phyloP scores from a whole-genome alignment of 2,797 vertebrate genomes.

The Oophaga sylvatica region DNA sequence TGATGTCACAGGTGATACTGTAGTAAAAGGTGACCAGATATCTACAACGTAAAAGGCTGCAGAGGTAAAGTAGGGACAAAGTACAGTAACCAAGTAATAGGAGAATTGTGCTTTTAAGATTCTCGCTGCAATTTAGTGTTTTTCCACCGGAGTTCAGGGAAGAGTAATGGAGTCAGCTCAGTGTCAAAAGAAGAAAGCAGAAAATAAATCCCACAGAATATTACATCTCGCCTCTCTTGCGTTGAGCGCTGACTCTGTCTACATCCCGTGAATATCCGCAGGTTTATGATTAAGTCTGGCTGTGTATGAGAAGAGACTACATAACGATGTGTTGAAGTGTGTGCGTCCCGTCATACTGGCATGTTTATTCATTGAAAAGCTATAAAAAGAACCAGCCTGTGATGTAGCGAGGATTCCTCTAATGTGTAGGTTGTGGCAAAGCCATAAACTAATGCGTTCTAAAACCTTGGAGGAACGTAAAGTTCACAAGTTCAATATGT shows the following conservation, averaged over 20 bases:
- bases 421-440: not conserved
- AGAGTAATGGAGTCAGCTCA: not conserved
- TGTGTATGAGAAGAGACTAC: not conserved
- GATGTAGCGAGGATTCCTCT: not conserved
- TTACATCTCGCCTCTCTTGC: slow-evolving; percentile 4
- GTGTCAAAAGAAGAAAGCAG: not conserved
- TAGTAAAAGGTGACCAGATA: not conserved
- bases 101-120: not conserved
- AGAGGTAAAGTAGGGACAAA: not conserved
- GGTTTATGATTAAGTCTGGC: not conserved
- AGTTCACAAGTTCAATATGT: not conserved
- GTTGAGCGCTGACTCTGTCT: not conserved
- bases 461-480: not conserved
- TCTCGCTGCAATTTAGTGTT: not conserved
- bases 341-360: slow-evolving; percentile 12
- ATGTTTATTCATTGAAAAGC: slow-evolving; percentile 29
- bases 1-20: not conserved
- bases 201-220: slow-evolving; percentile 1
- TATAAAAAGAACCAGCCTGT: slow-evolving; percentile 21
- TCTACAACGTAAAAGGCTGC: not conserved
- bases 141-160: not conserved
- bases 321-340: slow-evolving; percentile 14
- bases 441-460: not conserved
- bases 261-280: not conserved
- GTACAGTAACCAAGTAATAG: not conserved